These are phyloP conservation scores for Knipowitschia caucasica DNA, from an alignment of 2,797 vertebrate genomes.

Conservation along the genomic window DNA sequence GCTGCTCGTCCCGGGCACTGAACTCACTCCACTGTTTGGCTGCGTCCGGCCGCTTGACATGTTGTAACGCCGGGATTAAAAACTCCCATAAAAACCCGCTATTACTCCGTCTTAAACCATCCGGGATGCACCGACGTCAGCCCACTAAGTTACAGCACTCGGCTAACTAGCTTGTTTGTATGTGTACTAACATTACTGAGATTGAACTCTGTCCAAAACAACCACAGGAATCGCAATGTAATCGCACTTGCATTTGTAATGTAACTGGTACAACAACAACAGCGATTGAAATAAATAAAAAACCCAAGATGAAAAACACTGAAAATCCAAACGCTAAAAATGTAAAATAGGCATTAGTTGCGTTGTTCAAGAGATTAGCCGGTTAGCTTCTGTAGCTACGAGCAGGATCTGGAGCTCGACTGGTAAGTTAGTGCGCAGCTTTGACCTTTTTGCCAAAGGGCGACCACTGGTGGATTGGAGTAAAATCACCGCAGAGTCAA, in stretches of 20 bases:
- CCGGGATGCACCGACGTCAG: conserved; percentile 51
- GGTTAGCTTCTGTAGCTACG: conserved; percentile 50
- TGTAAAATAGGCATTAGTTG: conserved; percentile 33
- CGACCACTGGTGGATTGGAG: conserved; percentile 52
- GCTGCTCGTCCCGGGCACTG: conserved; percentile 75
- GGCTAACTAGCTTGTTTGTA: conserved; percentile 46
- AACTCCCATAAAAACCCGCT: conserved; percentile 50
- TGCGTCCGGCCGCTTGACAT: conserved; percentile 76
- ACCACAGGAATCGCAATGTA: conserved; percentile 15
- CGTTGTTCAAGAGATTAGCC: conserved; percentile 58
- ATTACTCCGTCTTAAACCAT: conserved; percentile 71
- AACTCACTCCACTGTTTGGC: conserved; percentile 59
- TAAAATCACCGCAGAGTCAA: background rate
- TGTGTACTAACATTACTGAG: conserved; percentile 59
- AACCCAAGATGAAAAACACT: conserved; percentile 2
- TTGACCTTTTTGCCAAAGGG: background rate
- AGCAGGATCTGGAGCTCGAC: conserved; percentile 45
- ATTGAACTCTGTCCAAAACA: conserved; percentile 31
- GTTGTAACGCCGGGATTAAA: conserved; percentile 53
- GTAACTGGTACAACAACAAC: background rate
- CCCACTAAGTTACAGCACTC: conserved; percentile 34
- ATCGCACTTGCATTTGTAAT: conserved; percentile 7
- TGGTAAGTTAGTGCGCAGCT: conserved; percentile 28
- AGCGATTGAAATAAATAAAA: background rate
- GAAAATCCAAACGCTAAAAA: conserved; percentile 3